Conservation (phyloP, 2,797 vertebrate genomes). For the Takifugu rubripes region DNA sequence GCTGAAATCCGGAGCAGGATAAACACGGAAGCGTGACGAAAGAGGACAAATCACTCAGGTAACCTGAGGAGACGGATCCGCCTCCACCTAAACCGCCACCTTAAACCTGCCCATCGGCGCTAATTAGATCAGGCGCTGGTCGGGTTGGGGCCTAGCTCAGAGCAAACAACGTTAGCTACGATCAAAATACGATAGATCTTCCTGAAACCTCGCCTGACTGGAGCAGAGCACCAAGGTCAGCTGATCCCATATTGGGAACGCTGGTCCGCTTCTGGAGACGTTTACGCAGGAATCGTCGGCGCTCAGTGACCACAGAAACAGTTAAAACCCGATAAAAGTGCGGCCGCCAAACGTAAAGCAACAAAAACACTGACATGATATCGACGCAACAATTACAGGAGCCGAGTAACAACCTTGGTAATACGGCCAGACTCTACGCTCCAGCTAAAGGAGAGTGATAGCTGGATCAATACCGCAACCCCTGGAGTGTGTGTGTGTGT, state of each 20-base stretch:
- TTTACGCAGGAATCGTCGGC: too few species aligned
- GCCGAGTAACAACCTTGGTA: conserved; percentile 56
- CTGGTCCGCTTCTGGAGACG: too few species aligned
- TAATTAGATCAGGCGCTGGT: too few species aligned
- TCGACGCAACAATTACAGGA: conserved; percentile 62
- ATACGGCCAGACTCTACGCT: conserved; percentile 59
- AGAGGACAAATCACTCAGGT: conserved; percentile 28
- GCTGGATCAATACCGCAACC: conserved; percentile 60
- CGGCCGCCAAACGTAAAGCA: conserved; percentile 25
- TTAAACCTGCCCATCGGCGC: too few species aligned
- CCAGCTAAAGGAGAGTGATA: conserved; percentile 62
- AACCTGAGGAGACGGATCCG: conserved; percentile 4
- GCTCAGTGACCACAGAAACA: too few species aligned
- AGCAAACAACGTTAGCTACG: too few species aligned
- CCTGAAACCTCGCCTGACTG: too few species aligned
- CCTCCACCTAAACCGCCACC: too few species aligned
- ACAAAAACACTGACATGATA: conserved; percentile 48
- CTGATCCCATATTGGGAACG: too few species aligned
- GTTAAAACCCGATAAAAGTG: not conserved
- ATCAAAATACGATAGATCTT: too few species aligned
- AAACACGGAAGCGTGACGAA: conserved; percentile 41
- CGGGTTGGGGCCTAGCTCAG: too few species aligned
- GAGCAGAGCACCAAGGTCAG: too few species aligned
- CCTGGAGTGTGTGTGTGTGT: conserved; percentile 26
- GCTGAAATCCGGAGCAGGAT: conserved; percentile 20